Conservation (phyloP, 1,140 invertebrate genomes). For the Caligus rogercresseyi region DNA sequence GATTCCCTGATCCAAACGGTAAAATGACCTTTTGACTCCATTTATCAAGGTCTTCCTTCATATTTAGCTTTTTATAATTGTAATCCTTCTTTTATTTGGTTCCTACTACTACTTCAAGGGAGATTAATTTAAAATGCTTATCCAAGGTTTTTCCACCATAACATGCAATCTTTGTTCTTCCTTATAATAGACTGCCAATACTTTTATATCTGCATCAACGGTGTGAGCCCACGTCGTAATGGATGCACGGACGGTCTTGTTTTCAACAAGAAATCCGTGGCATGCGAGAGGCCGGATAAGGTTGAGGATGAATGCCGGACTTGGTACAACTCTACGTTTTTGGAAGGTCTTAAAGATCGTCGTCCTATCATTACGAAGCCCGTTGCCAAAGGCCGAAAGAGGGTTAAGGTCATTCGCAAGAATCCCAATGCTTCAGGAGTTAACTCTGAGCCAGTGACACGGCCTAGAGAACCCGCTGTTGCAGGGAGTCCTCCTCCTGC, state of each 20-base stretch:
- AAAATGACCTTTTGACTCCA: background rate
- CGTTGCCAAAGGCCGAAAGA: background rate
- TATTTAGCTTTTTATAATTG: too few relatives aligned
- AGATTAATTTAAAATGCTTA: too few relatives aligned
- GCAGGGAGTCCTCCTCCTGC: background rate
- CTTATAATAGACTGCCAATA: constrained; percentile 50
- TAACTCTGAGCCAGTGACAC: too few relatives aligned
- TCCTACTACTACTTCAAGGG: too few relatives aligned
- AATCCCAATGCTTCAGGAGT: background rate
- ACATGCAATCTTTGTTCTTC: background rate
- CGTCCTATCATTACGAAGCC: background rate
- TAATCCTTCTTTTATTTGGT: too few relatives aligned
- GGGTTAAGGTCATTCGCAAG: background rate
- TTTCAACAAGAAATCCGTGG: constrained; percentile 59
- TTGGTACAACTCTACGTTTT: constrained; percentile 10
- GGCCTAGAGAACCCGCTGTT: background rate
- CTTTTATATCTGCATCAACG: constrained; percentile 73
- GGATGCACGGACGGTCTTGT: constrained; percentile 66
- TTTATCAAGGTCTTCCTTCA: too few relatives aligned
- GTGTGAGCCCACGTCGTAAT: constrained; percentile 60
- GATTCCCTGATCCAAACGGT: constrained; percentile 12
- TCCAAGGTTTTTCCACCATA: background rate
- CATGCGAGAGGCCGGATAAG: constrained; percentile 66
- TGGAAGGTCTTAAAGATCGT: background rate
- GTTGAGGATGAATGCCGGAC: constrained; percentile 31